phyloP scores from a whole-genome alignment of 2,888 invertebrate species.

The Amiota mariae region DNA sequence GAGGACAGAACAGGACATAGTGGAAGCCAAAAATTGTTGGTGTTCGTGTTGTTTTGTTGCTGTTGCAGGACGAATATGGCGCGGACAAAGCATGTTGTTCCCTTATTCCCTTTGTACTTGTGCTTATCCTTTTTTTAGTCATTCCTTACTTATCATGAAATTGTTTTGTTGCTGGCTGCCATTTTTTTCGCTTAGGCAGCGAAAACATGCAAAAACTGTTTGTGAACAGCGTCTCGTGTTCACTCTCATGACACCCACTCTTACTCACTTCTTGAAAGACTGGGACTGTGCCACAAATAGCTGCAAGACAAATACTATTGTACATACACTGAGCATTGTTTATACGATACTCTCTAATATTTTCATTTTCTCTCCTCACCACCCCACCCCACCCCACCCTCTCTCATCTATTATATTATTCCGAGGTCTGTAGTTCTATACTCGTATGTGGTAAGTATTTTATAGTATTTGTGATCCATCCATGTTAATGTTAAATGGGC shows the following conservation, averaged over 20 bases:
- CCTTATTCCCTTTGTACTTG: background rate
- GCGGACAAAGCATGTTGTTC: background rate
- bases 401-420: too few species aligned
- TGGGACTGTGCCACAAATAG: too few species aligned
- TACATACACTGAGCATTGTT: background rate
- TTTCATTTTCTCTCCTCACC: too few species aligned
- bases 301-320: too few species aligned
- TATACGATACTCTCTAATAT: background rate
- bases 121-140: slow-evolving; percentile 17
- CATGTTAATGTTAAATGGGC: too few species aligned
- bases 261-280: too few species aligned
- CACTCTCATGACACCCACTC: too few species aligned
- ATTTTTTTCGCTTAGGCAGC: slow-evolving; percentile 7
- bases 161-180: background rate
- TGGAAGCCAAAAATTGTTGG: background rate
- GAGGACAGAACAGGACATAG: background rate
- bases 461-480: too few species aligned
- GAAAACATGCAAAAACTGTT: slow-evolving; percentile 10
- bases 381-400: too few species aligned
- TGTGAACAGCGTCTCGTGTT: too few species aligned
- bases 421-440: too few species aligned
- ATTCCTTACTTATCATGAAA: background rate
- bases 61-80: background rate
- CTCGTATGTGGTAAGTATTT: too few species aligned
- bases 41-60: background rate